These are phyloP conservation scores for Austrolebias charrua DNA, from an alignment of 2,797 vertebrate genomes.

Conservation along the genomic window DNA sequence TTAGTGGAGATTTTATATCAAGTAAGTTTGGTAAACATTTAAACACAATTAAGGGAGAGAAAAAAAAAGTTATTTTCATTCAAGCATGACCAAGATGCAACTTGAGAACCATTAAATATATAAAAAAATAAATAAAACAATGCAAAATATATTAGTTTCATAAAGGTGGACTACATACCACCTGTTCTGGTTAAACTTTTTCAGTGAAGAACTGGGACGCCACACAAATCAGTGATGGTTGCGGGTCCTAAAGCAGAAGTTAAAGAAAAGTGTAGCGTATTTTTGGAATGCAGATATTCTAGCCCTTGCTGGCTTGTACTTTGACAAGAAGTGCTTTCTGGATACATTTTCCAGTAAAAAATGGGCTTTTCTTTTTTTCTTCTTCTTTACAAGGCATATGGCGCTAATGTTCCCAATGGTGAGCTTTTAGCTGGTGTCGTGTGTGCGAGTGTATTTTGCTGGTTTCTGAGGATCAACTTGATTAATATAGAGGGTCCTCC, in stretches of 20 bases:
- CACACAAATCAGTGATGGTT: conserved; percentile 37
- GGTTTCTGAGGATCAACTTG: conserved; percentile 64
- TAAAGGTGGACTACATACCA: conserved; percentile 45
- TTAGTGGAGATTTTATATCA: conserved; percentile 34
- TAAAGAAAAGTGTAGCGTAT: conserved; percentile 33
- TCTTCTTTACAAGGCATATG: conserved; percentile 70
- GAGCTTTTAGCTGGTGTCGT: conserved; percentile 70
- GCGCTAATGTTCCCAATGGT: conserved; percentile 59
- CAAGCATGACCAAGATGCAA: conserved; percentile 62
- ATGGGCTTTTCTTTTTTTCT: conserved; percentile 30
- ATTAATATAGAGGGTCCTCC: conserved; percentile 37
- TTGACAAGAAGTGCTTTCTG: conserved; percentile 64
- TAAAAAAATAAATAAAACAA: conserved; percentile 77
- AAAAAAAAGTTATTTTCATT: conserved; percentile 35
- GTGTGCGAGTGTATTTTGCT: conserved; percentile 53
- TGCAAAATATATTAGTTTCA: conserved; percentile 76
- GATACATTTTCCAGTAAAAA: conserved; percentile 52
- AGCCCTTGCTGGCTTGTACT: conserved; percentile 65
- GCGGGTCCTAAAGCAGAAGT: conserved; percentile 62
- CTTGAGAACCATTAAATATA: conserved; percentile 74
- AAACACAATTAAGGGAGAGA: conserved; percentile 19
- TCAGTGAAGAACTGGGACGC: conserved; percentile 45
- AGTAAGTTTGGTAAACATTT: conserved; percentile 35
- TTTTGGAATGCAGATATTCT: conserved; percentile 76
- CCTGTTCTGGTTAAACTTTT: conserved; percentile 55